Percentiles rank a stretch among this genome's conserved stretches.
These are phyloP conservation scores for Diadegma fenestrale DNA, from an alignment of 2,888 invertebrate genomes.

Conservation along the genomic window DNA sequence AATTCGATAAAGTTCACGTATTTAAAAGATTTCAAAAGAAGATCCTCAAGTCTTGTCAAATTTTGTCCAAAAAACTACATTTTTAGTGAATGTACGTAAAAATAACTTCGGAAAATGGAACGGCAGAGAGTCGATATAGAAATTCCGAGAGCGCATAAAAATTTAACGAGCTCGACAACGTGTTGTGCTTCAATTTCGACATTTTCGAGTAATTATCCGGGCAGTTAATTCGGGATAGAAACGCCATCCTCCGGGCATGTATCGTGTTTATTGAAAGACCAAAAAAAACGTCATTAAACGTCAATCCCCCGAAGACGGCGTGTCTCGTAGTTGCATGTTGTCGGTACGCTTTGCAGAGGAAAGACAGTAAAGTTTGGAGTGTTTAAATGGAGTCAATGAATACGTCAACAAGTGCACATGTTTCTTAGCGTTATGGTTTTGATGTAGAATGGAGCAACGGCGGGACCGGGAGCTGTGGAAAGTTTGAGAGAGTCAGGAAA, in stretches of 20 bases:
- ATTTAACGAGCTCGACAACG: neutral
- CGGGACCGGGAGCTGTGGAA: constrained; percentile 38
- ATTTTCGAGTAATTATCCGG: neutral
- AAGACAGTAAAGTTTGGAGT: neutral
- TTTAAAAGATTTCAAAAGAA: too few species aligned
- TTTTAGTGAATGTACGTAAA: too few species aligned
- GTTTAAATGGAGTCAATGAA: neutral
- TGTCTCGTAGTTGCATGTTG: neutral
- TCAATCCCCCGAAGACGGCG: neutral
- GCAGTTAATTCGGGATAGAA: neutral
- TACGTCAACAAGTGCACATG: neutral
- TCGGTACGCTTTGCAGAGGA: too few species aligned
- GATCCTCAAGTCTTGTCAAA: too few species aligned
- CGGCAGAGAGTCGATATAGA: neutral
- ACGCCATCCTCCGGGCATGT: too few species aligned
- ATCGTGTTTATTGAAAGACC: too few species aligned
- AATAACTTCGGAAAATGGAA: neutral
- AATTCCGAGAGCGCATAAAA: neutral
- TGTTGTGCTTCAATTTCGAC: neutral
- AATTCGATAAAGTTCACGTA: too few species aligned
- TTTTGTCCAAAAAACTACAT: too few species aligned
- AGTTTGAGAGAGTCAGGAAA: constrained; percentile 57
- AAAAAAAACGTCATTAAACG: neutral
- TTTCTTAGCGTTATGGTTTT: neutral
- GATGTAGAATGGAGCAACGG: neutral